Conservation (phyloP, 2,888 invertebrate species). For the Cetonia aurata region DNA sequence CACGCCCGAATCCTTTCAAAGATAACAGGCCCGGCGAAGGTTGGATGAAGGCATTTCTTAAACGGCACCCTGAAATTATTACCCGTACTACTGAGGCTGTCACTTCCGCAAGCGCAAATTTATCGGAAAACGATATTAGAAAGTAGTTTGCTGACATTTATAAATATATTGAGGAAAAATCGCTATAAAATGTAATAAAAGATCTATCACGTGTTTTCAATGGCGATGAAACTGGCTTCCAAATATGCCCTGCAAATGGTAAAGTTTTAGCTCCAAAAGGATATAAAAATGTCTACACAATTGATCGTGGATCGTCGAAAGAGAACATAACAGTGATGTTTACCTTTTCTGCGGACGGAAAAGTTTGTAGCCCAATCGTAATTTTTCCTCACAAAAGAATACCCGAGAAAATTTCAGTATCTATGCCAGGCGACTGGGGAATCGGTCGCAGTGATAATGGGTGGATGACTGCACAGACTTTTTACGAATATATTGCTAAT, state of each 20-base stretch:
- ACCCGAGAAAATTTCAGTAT: conserved; percentile 52
- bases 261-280: conserved; percentile 52
- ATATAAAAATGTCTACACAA: conserved; percentile 53
- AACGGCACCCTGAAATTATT: conserved; percentile 53
- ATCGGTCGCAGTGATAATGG: conserved; percentile 57
- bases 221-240: conserved; percentile 56
- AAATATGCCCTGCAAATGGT: conserved; percentile 51
- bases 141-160: conserved; percentile 56
- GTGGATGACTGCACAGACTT: conserved; percentile 57
- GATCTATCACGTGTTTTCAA: conserved; percentile 55
- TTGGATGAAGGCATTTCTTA: conserved; percentile 54
- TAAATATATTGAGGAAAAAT: conserved; percentile 45
- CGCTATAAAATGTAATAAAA: conserved; percentile 47
- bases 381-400: conserved; percentile 55
- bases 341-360: conserved; percentile 53
- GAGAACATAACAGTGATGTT: conserved; percentile 55
- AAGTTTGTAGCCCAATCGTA: conserved; percentile 52
- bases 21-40: conserved; percentile 47
- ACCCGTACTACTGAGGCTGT: conserved; percentile 53
- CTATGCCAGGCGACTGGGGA: conserved; percentile 54
- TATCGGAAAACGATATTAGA: conserved; percentile 55
- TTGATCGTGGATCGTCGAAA: conserved; percentile 52
- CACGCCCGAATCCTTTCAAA: conserved; percentile 48
- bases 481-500: conserved; percentile 48
- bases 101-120: conserved; percentile 55